Evolutionary conservation across 2,888 invertebrate species (phyloP).

Genomic region (Hoplodrina blanda): DNA sequence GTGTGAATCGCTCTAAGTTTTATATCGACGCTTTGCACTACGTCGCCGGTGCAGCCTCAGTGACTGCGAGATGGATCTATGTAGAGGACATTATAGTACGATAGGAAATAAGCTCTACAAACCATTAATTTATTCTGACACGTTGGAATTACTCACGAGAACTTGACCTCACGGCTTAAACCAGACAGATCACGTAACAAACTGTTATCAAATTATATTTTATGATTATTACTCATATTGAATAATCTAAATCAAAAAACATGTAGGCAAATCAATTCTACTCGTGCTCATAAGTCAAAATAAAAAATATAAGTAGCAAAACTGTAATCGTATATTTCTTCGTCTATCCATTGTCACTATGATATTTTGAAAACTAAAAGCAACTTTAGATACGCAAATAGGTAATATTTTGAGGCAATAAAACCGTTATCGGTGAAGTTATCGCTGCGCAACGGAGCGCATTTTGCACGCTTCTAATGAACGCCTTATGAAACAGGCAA

Average conservation of each 20-base stretch:
- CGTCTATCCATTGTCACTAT: conserved; percentile 69
- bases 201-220: conserved; percentile 55
- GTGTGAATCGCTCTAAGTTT: conserved; percentile 60
- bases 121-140: conserved; percentile 34
- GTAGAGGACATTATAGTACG: conserved; percentile 58
- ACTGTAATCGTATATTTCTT: conserved; percentile 55
- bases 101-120: conserved; percentile 65
- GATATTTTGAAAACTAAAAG: conserved; percentile 71
- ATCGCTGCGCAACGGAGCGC: conserved; percentile 89
- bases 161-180: conserved; percentile 44
- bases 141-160: conserved; percentile 26
- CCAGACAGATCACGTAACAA: conserved; percentile 44
- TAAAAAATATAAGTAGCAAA: conserved; percentile 52
- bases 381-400: conserved; percentile 82
- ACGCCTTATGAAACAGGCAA: conserved; percentile 90
- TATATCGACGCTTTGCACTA: conserved; percentile 69
- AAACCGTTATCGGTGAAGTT: conserved; percentile 86
- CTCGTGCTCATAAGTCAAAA: conserved; percentile 56
- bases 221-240: conserved; percentile 54
- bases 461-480: conserved; percentile 90
- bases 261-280: conserved; percentile 54
- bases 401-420: conserved; percentile 89
- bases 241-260: conserved; percentile 56
- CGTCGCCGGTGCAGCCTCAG: conserved; percentile 65
- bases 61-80: conserved; percentile 71